Evolutionary conservation across 2,888 invertebrate genomes (phyloP).

Genomic region (Masnerella sp.): DNA sequence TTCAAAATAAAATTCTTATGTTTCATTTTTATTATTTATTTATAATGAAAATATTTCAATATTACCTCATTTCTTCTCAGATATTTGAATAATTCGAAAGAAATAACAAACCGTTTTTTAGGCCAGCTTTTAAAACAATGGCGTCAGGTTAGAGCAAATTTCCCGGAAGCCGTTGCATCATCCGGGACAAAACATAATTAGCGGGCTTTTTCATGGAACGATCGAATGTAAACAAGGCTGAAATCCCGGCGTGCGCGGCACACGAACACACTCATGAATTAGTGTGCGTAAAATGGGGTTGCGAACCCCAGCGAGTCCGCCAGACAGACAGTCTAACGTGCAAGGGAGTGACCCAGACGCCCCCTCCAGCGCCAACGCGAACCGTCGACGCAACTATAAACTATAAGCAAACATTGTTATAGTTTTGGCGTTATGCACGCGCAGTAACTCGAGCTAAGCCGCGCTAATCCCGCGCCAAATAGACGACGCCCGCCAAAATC

Average conservation of each 20-base stretch:
- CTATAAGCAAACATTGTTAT: conserved; percentile 2
- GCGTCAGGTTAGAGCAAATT: too few species aligned
- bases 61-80: too few species aligned
- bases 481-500: conserved; percentile 4
- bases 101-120: too few species aligned
- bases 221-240: conserved; percentile 64
- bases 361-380: conserved; percentile 69
- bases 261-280: conserved; percentile 13
- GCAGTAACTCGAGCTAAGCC: background rate
- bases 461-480: conserved; percentile 9
- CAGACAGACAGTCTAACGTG: conserved; percentile 70
- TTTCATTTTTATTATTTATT: too few species aligned
- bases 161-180: too few species aligned
- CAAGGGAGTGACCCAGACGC: conserved; percentile 76
- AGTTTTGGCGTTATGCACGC: background rate
- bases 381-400: conserved; percentile 43
- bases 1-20: too few species aligned
- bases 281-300: conserved; percentile 64
- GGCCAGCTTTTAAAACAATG: too few species aligned
- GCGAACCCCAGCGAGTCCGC: conserved; percentile 68
- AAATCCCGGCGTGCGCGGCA: conserved; percentile 59
- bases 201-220: conserved; percentile 39
- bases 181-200: conserved; percentile 10
- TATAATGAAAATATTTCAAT: too few species aligned
- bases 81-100: too few species aligned